A percentile compares a stretch with the other conserved stretches of the same genome.
Conservation (phyloP, 2,888 invertebrate species). For the Caradrina kadenii region DNA sequence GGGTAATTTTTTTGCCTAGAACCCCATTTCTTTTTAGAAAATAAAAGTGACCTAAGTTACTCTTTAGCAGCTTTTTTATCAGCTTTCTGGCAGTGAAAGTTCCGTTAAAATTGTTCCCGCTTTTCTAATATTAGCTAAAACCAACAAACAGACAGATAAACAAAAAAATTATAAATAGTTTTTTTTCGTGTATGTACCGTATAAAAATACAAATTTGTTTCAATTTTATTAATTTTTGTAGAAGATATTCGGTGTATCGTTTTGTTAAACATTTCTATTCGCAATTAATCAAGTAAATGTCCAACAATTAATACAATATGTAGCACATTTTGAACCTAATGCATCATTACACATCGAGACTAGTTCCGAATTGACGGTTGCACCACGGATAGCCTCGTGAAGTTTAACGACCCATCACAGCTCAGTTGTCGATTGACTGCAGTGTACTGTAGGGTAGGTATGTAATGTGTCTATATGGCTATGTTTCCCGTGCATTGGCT, state of each 20-base stretch:
- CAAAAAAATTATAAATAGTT: too few relatives aligned
- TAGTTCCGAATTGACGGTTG: conserved; percentile 51
- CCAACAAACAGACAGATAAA: too few relatives aligned
- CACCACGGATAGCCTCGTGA: conserved; percentile 65
- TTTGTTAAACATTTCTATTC: conserved; percentile 5
- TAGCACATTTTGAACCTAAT: conserved; percentile 54
- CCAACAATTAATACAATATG: conserved; percentile 30
- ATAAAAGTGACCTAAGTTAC: too few relatives aligned
- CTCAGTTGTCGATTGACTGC: conserved; percentile 67
- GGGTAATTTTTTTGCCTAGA: too few relatives aligned
- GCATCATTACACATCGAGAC: conserved; percentile 46
- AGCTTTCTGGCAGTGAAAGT: too few relatives aligned
- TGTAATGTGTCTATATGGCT: conserved; percentile 36
- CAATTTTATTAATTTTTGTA: too few relatives aligned
- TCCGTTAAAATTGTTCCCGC: too few relatives aligned
- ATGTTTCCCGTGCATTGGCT: conserved; percentile 31
- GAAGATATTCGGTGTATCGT: neutral
- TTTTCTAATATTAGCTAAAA: too few relatives aligned
- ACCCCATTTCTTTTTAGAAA: too few relatives aligned
- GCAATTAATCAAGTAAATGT: conserved; percentile 12
- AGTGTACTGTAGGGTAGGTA: conserved; percentile 27
- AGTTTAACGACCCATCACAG: conserved; percentile 70
- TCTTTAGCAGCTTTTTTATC: too few relatives aligned
- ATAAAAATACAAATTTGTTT: too few relatives aligned
- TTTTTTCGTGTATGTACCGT: too few relatives aligned